Conservation (phyloP, 2,113 vertebrate genomes). For the Ptychochromis oligacanthus region DNA sequence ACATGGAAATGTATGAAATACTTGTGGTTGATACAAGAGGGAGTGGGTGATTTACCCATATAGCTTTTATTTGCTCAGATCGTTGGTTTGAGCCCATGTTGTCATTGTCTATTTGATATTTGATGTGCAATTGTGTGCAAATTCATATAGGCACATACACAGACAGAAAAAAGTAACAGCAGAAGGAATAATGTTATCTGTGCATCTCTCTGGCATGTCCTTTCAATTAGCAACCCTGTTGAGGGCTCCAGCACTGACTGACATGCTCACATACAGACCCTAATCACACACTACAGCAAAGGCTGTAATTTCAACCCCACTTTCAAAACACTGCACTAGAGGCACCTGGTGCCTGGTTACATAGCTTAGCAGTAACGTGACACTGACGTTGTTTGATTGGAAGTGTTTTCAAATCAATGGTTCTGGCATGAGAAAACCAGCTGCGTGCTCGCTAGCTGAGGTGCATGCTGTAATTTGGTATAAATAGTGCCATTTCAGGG, state of each 20-base stretch:
- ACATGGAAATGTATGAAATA: constrained; percentile 32
- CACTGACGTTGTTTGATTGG: constrained; percentile 57
- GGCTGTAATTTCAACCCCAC: constrained; percentile 73
- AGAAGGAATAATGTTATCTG: constrained; percentile 39
- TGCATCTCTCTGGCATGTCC: constrained; percentile 43
- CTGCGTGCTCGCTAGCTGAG: constrained; percentile 39
- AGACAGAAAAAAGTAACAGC: neutral
- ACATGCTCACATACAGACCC: constrained; percentile 55
- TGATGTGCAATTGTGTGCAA: neutral
- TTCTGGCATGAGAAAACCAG: constrained; percentile 49
- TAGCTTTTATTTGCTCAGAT: constrained; percentile 25
- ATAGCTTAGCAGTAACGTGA: constrained; percentile 44
- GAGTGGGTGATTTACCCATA: constrained; percentile 23
- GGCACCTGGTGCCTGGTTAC: constrained; percentile 31
- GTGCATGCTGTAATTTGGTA: constrained; percentile 71
- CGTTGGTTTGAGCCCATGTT: neutral
- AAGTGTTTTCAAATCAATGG: constrained; percentile 70
- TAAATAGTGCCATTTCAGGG: constrained; percentile 68
- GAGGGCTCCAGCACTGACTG: constrained; percentile 47
- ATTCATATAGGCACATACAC: neutral
- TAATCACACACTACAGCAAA: constrained; percentile 62
- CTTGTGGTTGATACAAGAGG: constrained; percentile 34
- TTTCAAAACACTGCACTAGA: constrained; percentile 58
- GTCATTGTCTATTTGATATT: constrained; percentile 19
- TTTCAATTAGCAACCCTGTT: constrained; percentile 62